Evolutionary conservation across 2,888 invertebrate genomes (phyloP).

Genomic region (Hofmannophila pseudospretella): DNA sequence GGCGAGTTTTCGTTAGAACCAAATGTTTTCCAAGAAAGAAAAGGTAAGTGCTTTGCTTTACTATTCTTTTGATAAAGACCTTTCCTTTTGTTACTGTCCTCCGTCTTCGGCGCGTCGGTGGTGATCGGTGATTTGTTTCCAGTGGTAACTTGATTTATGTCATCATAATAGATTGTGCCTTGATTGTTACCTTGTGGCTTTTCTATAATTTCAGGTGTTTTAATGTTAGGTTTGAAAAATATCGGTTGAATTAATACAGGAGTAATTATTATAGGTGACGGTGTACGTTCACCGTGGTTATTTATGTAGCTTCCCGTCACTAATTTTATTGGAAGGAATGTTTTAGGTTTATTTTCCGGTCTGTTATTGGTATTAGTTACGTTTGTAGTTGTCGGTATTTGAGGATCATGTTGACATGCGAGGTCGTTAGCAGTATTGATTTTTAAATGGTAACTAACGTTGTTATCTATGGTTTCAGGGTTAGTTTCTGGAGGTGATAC

Average conservation of each 20-base stretch:
- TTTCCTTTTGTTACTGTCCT: constrained; percentile 30
- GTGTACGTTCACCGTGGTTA: constrained; percentile 22
- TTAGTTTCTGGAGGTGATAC: background rate
- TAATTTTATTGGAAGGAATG: constrained; percentile 50
- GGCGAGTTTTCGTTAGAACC: constrained; percentile 36
- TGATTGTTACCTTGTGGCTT: constrained; percentile 28
- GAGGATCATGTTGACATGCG: constrained; percentile 22
- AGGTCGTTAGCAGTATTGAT: constrained; percentile 55
- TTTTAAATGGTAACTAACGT: constrained; percentile 64
- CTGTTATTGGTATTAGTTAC: background rate
- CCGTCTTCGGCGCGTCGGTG: constrained; percentile 10
- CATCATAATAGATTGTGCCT: constrained; percentile 57
- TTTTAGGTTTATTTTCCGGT: constrained; percentile 32
- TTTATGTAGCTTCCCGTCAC: constrained; percentile 27
- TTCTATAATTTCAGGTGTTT: constrained; percentile 6
- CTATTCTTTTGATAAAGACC: constrained; percentile 51
- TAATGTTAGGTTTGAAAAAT: constrained; percentile 36
- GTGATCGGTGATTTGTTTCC: constrained; percentile 20
- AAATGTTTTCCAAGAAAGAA: constrained; percentile 42
- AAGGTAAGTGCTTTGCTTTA: constrained; percentile 46
- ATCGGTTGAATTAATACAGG: constrained; percentile 61
- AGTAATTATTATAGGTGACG: constrained; percentile 56
- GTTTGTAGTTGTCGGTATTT: constrained; percentile 13
- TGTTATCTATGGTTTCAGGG: constrained; percentile 33
- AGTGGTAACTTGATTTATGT: constrained; percentile 52